Evolutionary conservation across 2,113 vertebrate genomes (phyloP).

Genomic region (Diadophis punctatus): DNA sequence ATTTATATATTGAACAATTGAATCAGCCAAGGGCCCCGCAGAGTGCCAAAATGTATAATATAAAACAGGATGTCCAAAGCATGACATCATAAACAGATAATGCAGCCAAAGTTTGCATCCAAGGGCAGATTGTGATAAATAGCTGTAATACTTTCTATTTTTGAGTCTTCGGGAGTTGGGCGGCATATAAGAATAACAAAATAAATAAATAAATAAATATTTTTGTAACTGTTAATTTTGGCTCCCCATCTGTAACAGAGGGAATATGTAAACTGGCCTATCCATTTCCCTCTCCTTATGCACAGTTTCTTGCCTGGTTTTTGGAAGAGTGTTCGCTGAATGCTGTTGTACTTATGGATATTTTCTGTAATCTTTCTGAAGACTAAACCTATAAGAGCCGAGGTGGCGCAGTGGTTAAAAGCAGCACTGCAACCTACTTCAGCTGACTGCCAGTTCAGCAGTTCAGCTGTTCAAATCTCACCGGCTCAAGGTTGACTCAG

Average conservation of each 20-base stretch:
- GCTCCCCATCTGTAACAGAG: not conserved
- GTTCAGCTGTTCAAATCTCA: no score
- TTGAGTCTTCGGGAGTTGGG: no score
- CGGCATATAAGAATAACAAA: no score
- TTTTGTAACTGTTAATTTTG: conserved; percentile 12
- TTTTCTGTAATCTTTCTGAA: not conserved
- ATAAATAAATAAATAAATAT: no score
- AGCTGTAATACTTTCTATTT: not conserved
- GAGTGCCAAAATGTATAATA: conserved; percentile 8
- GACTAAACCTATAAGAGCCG: no score
- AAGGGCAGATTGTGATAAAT: conserved; percentile 8
- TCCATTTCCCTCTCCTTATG: not conserved
- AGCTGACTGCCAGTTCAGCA: no score
- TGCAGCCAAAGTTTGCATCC: conserved; percentile 6
- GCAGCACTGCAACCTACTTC: no score
- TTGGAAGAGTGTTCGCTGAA: not conserved
- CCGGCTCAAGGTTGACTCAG: no score
- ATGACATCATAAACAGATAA: conserved; percentile 23
- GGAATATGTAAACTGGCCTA: no score
- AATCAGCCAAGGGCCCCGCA: not conserved
- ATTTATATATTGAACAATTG: not conserved
- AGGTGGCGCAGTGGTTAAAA: no score
- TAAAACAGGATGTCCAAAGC: conserved; percentile 16
- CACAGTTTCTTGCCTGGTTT: not conserved
- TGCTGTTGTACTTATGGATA: not conserved